Percentiles rank a stretch among this genome's conserved stretches.
Conservation (phyloP, 1,140 invertebrate species). For the Metaphire vulgaris region DNA sequence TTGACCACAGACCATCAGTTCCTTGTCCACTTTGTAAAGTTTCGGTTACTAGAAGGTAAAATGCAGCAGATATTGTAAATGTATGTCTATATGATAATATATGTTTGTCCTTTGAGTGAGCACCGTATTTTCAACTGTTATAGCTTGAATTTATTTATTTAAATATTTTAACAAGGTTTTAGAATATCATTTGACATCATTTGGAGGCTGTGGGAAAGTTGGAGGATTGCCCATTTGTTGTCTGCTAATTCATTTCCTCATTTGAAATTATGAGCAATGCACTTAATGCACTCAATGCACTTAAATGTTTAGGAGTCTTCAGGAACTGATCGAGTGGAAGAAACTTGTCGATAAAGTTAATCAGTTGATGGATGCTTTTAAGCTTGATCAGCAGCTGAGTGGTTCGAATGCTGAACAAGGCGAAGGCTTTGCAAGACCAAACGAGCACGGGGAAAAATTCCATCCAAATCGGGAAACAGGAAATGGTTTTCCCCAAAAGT, state of each 20-base stretch:
- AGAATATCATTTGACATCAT: no score
- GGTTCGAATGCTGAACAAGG: no score
- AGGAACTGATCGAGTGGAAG: neutral
- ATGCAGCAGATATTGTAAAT: no score
- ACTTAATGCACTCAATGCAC: neutral
- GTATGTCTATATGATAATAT: no score
- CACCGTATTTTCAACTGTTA: no score
- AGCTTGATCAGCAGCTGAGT: neutral
- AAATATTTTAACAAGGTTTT: no score
- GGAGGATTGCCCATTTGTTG: neutral
- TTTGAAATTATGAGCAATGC: neutral
- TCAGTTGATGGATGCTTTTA: neutral
- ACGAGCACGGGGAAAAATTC: neutral
- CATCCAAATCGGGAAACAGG: no score
- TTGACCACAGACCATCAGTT: slow-evolving; percentile 36
- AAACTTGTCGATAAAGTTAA: neutral
- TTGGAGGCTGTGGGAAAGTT: no score
- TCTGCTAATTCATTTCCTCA: neutral
- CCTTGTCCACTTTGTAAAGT: slow-evolving; percentile 44
- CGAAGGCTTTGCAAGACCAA: no score
- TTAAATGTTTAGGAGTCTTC: neutral
- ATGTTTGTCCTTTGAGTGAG: no score
- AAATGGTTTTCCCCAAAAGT: no score
- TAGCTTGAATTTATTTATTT: no score
- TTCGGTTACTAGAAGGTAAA: slow-evolving; percentile 40